These are phyloP conservation scores for Hesperophylax magnus DNA, from an alignment of 1,140 invertebrate species.

Conservation along the genomic window DNA sequence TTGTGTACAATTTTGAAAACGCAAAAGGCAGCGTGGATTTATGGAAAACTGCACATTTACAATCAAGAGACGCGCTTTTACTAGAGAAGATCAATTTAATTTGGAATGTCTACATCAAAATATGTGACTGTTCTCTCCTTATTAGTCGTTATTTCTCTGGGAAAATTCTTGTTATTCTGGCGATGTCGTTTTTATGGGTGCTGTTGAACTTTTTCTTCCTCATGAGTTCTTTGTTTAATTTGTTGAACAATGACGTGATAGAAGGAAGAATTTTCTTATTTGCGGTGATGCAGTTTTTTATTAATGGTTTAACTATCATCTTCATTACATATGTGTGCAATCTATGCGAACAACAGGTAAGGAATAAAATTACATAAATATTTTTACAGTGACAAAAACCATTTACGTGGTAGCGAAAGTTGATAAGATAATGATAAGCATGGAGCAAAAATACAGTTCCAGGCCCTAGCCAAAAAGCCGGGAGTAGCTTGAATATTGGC, in stretches of 20 bases:
- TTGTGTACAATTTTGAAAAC: not conserved
- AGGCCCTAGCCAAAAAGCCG: too few species aligned
- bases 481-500: too few species aligned
- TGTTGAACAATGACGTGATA: not conserved
- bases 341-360: not conserved
- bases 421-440: too few species aligned
- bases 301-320: not conserved
- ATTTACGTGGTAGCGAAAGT: not conserved
- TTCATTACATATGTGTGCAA: not conserved
- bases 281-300: not conserved
- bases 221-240: not conserved
- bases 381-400: not conserved
- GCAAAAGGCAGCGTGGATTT: not conserved
- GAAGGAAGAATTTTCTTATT: not conserved
- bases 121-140: not conserved
- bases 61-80: not conserved
- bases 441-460: too few species aligned
- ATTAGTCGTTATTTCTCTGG: constrained; percentile 22
- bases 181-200: constrained; percentile 9
- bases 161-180: constrained; percentile 13
- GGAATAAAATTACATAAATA: not conserved
- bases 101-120: constrained; percentile 22
- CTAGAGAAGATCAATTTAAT: constrained; percentile 2
- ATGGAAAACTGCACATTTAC: not conserved
- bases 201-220: constrained; percentile 18